Evolutionary conservation across 2,888 invertebrate genomes (phyloP), one percentile per base, ranked within the genome.

Genomic region (Trachelus stipa): DNA sequence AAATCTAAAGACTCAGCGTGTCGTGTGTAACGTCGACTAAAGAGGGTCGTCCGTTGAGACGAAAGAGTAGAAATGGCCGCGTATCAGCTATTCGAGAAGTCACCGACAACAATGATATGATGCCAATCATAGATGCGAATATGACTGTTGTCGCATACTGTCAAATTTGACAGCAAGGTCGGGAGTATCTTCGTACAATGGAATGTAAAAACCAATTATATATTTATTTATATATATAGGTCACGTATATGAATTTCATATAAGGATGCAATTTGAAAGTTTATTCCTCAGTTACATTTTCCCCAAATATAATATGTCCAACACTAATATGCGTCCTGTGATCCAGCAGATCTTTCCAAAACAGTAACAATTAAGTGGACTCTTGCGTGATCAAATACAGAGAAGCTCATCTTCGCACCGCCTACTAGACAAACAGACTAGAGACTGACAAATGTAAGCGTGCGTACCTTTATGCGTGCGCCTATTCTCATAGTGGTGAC

Each of bases 401-500:
- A 56, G 23, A 56, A 23, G 56, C 56, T 56, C 23, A 23, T 9
- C 9, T 56, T 56, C 56, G 56, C 56, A 56, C 23, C 56, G 15
- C 9, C 23, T 23, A 56, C 23, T 56, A 23, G 23, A 56, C 56
- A 56, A 56, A 56, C 56, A 9, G 56, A 23, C 56, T 56, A 56
- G 23, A 23, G 23, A 56, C 56, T 56, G 23, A 23, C 2, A 56
- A 56, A 56, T 56, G 56, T 23, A 56, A 56, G 56, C 56, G 56
- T 56, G 56, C 56, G 56, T 56, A 56, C 56, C 23, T 56, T 56
- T 23, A 56, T 56, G 56, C 56, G 56, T 56, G 56, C 56, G 56
- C 56, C 56, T 56, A 23, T 56, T 56, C 56, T 56, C 71, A 79
- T 81, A 77, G 79, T 82, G 77, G 81, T 86, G 81, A 83, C 77